Percentiles rank a stretch among this genome's conserved stretches.
phyloP scores from a whole-genome alignment of 2,113 vertebrate genomes.

The Boleophthalmus pectinirostris region DNA sequence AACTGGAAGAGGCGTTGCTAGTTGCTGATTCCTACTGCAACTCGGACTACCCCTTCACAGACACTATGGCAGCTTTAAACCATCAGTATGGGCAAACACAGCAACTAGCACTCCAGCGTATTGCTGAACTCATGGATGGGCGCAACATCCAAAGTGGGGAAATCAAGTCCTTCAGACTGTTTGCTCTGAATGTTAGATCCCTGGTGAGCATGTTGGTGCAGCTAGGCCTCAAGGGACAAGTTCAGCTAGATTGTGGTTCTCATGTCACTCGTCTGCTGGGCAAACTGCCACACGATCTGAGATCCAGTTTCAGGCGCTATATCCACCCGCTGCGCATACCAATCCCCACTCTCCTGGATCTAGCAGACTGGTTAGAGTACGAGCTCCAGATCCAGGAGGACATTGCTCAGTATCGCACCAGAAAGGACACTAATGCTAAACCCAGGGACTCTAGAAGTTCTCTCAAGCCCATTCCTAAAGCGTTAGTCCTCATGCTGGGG shows the following conservation, averaged over 20 bases:
- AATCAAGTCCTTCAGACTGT: too few species aligned
- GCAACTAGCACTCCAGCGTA: too few species aligned
- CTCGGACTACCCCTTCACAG: too few species aligned
- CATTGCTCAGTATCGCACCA: not conserved
- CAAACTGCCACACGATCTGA: not conserved
- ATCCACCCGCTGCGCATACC: not conserved
- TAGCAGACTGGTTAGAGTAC: slow-evolving; percentile 4
- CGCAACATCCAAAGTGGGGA: too few species aligned
- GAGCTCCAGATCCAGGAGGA: not conserved
- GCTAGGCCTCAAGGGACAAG: not conserved
- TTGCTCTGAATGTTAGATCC: too few species aligned
- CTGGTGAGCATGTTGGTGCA: too few species aligned
- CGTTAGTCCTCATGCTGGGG: not conserved
- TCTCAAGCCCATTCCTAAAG: not conserved
- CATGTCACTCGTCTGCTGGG: not conserved
- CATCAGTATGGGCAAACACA: too few species aligned
- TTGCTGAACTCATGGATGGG: too few species aligned
- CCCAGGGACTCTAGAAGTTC: not conserved
- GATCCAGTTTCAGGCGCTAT: not conserved
- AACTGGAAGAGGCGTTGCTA: too few species aligned
- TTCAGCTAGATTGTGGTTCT: not conserved
- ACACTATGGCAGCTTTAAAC: too few species aligned
- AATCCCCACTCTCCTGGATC: not conserved
- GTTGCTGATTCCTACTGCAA: too few species aligned
- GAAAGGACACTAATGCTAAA: not conserved